Conservation (phyloP, 2,888 invertebrate genomes). For the Heliconius hortense region DNA sequence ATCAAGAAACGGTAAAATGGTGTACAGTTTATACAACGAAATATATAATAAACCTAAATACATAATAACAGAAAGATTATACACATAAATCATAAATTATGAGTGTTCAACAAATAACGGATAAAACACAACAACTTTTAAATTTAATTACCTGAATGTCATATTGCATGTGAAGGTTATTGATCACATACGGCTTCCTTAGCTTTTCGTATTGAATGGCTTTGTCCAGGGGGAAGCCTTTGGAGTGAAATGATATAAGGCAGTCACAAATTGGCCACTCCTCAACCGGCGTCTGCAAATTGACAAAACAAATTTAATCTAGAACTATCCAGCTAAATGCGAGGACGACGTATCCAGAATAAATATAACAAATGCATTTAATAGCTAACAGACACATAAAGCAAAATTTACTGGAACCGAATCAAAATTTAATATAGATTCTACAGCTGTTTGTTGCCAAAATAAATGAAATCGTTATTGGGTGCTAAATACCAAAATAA, state of each 20-base stretch:
- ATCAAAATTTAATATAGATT: conserved; percentile 8
- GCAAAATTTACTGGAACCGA: conserved; percentile 19
- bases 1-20: neutral
- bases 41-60: neutral
- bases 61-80: neutral
- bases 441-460: neutral
- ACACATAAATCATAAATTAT: neutral
- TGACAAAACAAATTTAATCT: conserved; percentile 8
- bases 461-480: conserved; percentile 27
- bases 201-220: conserved; percentile 97
- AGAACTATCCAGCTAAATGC: conserved; percentile 17
- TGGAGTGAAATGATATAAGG: conserved; percentile 98
- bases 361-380: conserved; percentile 11
- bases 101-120: neutral
- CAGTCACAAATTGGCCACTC: conserved; percentile 99
- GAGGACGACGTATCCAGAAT: neutral
- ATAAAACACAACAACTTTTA: neutral
- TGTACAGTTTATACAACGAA: neutral
- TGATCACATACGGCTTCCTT: conserved; percentile 97
- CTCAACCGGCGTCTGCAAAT: conserved; percentile 92
- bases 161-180: conserved; percentile 99
- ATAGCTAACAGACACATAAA: conserved; percentile 15
- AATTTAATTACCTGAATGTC: conserved; percentile 89
- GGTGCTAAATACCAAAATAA: neutral
- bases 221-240: conserved; percentile 98